phyloP scores from a whole-genome alignment of 2,888 invertebrate genomes.

The Drosophila prolongata region DNA sequence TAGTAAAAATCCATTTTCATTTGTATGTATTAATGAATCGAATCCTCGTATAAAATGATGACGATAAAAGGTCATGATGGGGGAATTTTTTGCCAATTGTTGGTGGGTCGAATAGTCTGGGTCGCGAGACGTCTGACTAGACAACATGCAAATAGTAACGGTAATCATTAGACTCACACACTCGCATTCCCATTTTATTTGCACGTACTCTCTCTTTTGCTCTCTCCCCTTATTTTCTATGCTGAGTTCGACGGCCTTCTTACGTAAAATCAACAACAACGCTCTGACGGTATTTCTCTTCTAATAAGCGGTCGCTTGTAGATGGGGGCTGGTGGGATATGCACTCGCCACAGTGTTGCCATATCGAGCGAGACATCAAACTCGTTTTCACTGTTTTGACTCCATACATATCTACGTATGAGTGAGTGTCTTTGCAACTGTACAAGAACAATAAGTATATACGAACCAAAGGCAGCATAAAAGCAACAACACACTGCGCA shows the following conservation, averaged over 20 bases:
- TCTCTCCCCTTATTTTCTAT: conserved; percentile 33
- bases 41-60: conserved; percentile 13
- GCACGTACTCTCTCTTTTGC: conserved; percentile 53
- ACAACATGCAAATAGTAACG: conserved; percentile 76
- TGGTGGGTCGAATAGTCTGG: conserved; percentile 74
- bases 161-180: conserved; percentile 70
- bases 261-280: conserved; percentile 70
- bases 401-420: conserved; percentile 11
- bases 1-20: not conserved
- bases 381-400: conserved; percentile 44
- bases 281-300: conserved; percentile 70
- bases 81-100: conserved; percentile 61
- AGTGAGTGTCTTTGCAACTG: conserved; percentile 70
- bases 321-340: conserved; percentile 27
- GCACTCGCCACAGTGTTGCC: conserved; percentile 56
- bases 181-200: conserved; percentile 49
- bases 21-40: not conserved
- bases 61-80: conserved; percentile 65
- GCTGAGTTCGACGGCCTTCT: conserved; percentile 78
- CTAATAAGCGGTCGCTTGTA: conserved; percentile 63
- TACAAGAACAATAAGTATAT: conserved; percentile 67
- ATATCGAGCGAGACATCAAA: conserved; percentile 51
- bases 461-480: conserved; percentile 45
- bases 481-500: conserved; percentile 62
- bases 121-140: conserved; percentile 74